These are phyloP conservation scores for Pangasius macronema DNA, from an alignment of 2,797 vertebrate genomes.

Conservation along the genomic window DNA sequence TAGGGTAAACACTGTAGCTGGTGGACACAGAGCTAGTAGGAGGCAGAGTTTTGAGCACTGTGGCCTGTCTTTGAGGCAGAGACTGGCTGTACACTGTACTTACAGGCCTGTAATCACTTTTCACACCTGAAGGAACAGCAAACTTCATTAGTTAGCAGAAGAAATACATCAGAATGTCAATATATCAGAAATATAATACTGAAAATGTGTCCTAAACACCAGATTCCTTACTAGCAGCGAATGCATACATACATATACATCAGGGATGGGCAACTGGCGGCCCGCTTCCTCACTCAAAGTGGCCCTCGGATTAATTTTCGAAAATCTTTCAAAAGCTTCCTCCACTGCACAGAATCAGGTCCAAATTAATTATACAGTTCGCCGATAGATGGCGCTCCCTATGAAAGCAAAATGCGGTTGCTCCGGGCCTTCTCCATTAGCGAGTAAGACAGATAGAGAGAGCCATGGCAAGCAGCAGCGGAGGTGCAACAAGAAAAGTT, in stretches of 20 bases:
- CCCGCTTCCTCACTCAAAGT: no score
- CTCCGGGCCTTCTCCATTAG: no score
- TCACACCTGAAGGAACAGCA: slow-evolving; percentile 65
- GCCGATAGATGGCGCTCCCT: no score
- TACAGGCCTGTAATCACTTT: slow-evolving; percentile 71
- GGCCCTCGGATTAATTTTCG: no score
- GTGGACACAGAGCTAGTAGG: slow-evolving; percentile 69
- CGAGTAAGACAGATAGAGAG: no score
- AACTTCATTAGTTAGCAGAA: not conserved
- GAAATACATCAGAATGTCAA: not conserved
- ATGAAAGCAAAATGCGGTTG: no score
- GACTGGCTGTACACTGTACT: slow-evolving; percentile 74
- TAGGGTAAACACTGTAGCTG: slow-evolving; percentile 75
- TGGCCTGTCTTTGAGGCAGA: slow-evolving; percentile 74
- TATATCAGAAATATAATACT: not conserved
- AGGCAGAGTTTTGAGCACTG: slow-evolving; percentile 70
- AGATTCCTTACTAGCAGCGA: not conserved
- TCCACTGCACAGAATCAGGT: no score
- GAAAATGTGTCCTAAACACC: not conserved
- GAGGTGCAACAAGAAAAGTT: no score
- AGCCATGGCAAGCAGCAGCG: no score
- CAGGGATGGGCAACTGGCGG: no score
- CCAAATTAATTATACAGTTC: no score
- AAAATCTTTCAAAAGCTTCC: no score
- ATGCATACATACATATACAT: not conserved